These are phyloP conservation scores for Atherinomorus stipes DNA, from an alignment of 2,113 vertebrate species.

Conservation along the genomic window DNA sequence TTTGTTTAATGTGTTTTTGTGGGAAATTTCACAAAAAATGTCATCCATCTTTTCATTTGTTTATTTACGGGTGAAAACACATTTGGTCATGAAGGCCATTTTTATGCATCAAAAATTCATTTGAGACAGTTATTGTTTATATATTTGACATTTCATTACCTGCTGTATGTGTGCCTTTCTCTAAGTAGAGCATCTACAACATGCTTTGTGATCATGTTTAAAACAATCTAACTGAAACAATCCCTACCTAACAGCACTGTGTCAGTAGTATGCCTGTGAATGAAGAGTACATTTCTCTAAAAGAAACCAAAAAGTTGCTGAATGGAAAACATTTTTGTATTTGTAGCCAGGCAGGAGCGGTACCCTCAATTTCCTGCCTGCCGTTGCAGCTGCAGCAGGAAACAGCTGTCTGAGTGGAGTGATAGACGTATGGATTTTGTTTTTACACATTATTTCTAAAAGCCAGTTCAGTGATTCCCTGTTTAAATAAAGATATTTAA, in stretches of 20 bases:
- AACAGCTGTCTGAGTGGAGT: slow-evolving; percentile 47
- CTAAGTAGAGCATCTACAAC: background rate
- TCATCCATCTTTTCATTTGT: background rate
- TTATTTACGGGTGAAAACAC: background rate
- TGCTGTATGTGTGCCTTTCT: background rate
- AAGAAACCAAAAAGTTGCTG: slow-evolving; percentile 24
- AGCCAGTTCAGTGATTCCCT: slow-evolving; percentile 43
- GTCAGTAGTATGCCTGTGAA: background rate
- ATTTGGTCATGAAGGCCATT: slow-evolving; percentile 3
- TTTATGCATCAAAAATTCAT: slow-evolving; percentile 31
- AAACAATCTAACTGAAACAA: background rate
- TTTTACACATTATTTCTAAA: slow-evolving; percentile 64
- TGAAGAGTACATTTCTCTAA: background rate
- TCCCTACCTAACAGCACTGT: background rate
- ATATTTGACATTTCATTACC: slow-evolving; percentile 3
- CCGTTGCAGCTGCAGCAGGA: slow-evolving; percentile 39
- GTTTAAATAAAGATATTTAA: slow-evolving; percentile 70
- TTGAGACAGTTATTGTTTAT: background rate
- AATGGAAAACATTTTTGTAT: slow-evolving; percentile 32
- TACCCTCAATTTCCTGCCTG: slow-evolving; percentile 37
- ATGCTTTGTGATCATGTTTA: background rate
- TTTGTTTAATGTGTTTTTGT: slow-evolving; percentile 5
- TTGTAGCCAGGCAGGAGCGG: slow-evolving; percentile 19
- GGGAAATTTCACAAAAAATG: background rate
- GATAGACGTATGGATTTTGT: slow-evolving; percentile 67